Conservation (phyloP, 2,888 invertebrate genomes). For the Drosophila helvetica region DNA sequence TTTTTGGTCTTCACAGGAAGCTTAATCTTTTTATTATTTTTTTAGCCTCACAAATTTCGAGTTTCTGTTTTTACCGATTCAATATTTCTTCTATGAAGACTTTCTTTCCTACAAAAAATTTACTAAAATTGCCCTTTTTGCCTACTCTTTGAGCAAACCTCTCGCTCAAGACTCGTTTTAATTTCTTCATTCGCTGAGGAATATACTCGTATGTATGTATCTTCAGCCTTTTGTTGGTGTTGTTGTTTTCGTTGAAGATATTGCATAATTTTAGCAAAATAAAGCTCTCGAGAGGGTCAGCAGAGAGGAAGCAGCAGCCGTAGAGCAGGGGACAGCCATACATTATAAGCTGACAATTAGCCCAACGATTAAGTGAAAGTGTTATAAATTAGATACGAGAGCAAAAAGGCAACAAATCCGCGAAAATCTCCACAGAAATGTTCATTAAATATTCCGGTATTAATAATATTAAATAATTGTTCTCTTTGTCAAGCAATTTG, state of each 20-base stretch:
- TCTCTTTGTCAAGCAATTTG: slow-evolving; percentile 24
- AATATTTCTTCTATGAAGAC: too few species aligned
- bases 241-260: not conserved
- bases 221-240: too few species aligned
- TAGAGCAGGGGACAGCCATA: not conserved
- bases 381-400: slow-evolving; percentile 61
- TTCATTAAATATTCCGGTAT: slow-evolving; percentile 32
- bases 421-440: slow-evolving; percentile 21
- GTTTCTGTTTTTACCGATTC: too few species aligned
- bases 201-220: not conserved
- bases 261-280: slow-evolving; percentile 38
- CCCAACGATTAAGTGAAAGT: slow-evolving; percentile 70
- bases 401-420: slow-evolving; percentile 7
- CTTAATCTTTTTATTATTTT: too few species aligned
- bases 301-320: too few species aligned
- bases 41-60: too few species aligned
- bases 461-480: slow-evolving; percentile 39
- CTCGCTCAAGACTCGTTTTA: slow-evolving; percentile 18
- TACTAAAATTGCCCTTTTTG: not conserved
- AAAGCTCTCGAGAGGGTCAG: not conserved
- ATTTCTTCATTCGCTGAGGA: slow-evolving; percentile 2
- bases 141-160: slow-evolving; percentile 1
- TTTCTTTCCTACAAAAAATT: not conserved
- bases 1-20: not conserved
- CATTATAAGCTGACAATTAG: slow-evolving; percentile 55